Evolutionary conservation across 2,888 invertebrate species (phyloP).

Genomic region (Idaea straminata): DNA sequence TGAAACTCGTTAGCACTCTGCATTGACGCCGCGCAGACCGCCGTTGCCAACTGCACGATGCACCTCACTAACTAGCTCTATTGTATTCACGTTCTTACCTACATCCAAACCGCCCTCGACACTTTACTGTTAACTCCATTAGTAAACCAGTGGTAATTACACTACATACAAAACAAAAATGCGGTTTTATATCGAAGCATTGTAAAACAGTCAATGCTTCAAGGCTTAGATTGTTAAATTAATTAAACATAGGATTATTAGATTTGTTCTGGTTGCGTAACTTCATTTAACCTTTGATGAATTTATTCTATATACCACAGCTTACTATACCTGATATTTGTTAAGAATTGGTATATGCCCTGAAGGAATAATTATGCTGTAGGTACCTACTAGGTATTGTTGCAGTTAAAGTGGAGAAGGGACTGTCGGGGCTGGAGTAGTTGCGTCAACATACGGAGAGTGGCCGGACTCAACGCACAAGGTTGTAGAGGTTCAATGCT

Average conservation of each 20-base stretch:
- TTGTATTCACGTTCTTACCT: constrained; percentile 27
- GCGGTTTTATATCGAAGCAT: neutral
- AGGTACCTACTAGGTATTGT: constrained; percentile 45
- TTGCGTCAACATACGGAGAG: constrained; percentile 76
- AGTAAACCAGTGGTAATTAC: constrained; percentile 27
- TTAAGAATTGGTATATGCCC: constrained; percentile 71
- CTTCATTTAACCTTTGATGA: constrained; percentile 64
- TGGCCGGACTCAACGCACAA: constrained; percentile 77
- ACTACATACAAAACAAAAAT: constrained; percentile 6
- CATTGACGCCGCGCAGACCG: constrained; percentile 15
- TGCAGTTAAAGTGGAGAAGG: constrained; percentile 68
- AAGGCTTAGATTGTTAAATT: neutral
- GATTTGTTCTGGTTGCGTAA: constrained; percentile 1
- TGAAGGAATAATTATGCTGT: constrained; percentile 72
- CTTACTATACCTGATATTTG: constrained; percentile 56
- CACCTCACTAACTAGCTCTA: constrained; percentile 44
- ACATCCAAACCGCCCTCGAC: constrained; percentile 32
- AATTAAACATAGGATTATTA: neutral
- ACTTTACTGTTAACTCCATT: constrained; percentile 42
- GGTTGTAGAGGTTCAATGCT: constrained; percentile 80
- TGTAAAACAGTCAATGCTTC: neutral
- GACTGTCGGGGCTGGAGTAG: constrained; percentile 71
- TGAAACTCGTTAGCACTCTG: constrained; percentile 58
- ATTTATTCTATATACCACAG: constrained; percentile 60
- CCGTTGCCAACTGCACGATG: constrained; percentile 25